A percentile compares a stretch with the other conserved stretches of the same genome.
Evolutionary conservation across 1,140 invertebrate species (phyloP).

Genomic region (Ephestia elutella): DNA sequence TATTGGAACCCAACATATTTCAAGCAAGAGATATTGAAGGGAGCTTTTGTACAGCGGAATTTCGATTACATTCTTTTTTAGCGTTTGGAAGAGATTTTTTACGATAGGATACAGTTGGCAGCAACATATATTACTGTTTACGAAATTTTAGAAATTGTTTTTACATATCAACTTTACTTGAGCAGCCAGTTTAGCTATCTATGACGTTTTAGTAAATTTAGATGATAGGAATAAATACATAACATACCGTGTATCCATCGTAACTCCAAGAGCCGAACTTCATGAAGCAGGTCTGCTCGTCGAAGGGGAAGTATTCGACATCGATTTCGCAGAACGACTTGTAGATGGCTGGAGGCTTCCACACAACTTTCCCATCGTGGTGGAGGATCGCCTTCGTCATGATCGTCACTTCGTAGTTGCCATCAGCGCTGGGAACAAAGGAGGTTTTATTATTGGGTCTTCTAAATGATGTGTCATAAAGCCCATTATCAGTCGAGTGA

Average conservation of each 20-base stretch:
- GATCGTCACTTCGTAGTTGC: conserved; percentile 98
- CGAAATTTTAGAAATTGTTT: background rate
- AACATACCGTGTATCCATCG: conserved; percentile 90
- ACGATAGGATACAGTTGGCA: conserved; percentile 8
- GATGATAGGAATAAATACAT: background rate
- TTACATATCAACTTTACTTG: no score
- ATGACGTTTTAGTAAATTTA: no score
- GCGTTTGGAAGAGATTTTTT: conserved; percentile 19
- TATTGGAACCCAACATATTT: conserved; percentile 42
- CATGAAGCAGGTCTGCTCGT: conserved; percentile 97
- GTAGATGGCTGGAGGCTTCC: conserved; percentile 98
- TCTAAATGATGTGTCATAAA: no score
- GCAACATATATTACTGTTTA: background rate
- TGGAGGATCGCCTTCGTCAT: conserved; percentile 97
- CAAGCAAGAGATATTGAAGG: conserved; percentile 27
- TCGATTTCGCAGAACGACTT: conserved; percentile 98
- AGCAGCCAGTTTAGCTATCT: no score
- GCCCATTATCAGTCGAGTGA: no score
- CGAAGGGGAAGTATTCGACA: conserved; percentile 97
- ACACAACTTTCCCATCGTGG: conserved; percentile 93
- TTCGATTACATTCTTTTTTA: conserved; percentile 29
- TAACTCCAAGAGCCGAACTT: conserved; percentile 98
- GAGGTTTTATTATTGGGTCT: no score
- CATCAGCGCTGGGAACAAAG: conserved; percentile 97
- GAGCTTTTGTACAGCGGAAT: conserved; percentile 26